A percentile compares a stretch with the other conserved stretches of the same genome.
phyloP scores from a whole-genome alignment of 2,888 invertebrate genomes.

The Cybosia mesomella region DNA sequence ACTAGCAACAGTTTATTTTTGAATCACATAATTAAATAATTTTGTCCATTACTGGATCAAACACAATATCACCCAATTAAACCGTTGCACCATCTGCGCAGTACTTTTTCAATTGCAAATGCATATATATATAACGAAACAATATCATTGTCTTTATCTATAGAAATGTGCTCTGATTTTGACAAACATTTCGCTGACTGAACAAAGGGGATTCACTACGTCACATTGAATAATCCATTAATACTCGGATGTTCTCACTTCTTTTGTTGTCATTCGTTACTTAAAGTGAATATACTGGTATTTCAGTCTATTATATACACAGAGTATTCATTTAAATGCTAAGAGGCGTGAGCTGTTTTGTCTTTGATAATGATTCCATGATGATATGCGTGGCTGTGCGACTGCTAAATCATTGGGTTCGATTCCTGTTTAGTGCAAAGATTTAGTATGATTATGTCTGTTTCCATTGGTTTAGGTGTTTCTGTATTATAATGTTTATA shows the following conservation, averaged over 20 bases:
- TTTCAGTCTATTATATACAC: neutral
- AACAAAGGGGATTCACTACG: slow-evolving; percentile 10
- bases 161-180: slow-evolving; percentile 4
- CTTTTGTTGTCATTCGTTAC: slow-evolving; percentile 10
- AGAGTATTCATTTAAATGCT: neutral
- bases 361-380: neutral
- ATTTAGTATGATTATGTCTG: too few relatives aligned
- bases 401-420: neutral
- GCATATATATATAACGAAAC: neutral
- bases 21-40: neutral
- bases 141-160: neutral
- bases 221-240: slow-evolving; percentile 18
- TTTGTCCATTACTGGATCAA: neutral
- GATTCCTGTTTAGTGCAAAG: neutral
- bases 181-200: slow-evolving; percentile 11
- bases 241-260: slow-evolving; percentile 14
- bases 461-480: too few relatives aligned
- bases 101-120: neutral
- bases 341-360: neutral
- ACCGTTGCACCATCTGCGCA: neutral
- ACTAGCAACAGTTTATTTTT: neutral
- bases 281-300: neutral
- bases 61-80: neutral
- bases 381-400: neutral
- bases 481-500: too few relatives aligned